These are phyloP conservation scores for Rhingia campestris DNA, from an alignment of 2,888 invertebrate species.

Conservation along the genomic window DNA sequence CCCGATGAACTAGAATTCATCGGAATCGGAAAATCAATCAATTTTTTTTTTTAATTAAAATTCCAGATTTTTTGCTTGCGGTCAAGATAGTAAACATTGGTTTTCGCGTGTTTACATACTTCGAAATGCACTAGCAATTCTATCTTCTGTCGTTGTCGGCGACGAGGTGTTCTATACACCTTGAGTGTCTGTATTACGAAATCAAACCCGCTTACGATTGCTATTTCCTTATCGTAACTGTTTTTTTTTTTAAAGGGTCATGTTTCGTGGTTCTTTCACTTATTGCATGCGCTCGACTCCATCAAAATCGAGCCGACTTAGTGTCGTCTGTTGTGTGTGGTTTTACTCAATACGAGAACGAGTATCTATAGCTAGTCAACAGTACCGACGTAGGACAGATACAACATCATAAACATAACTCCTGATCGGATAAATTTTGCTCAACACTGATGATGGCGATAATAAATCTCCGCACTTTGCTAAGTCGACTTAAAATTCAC, in stretches of 20 bases:
- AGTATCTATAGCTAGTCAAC: neutral
- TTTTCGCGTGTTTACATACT: constrained; percentile 8
- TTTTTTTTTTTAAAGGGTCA: constrained; percentile 50
- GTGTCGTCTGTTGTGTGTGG: constrained; percentile 53
- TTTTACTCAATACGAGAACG: constrained; percentile 7
- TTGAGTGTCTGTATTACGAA: constrained; percentile 30
- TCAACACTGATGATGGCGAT: constrained; percentile 34
- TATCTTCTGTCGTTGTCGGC: neutral
- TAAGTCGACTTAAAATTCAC: constrained; percentile 46
- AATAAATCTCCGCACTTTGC: constrained; percentile 44
- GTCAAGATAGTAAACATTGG: constrained; percentile 26
- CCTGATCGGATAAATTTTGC: constrained; percentile 41
- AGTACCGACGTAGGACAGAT: neutral
- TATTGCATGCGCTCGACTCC: constrained; percentile 52
- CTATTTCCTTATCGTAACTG: constrained; percentile 55
- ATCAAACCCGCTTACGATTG: constrained; percentile 16
- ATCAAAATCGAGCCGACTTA: constrained; percentile 46
- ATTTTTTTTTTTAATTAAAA: constrained; percentile 34
- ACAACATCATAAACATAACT: constrained; percentile 59
- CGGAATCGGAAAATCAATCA: constrained; percentile 4
- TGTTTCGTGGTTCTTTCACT: constrained; percentile 72
- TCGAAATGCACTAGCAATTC: neutral
- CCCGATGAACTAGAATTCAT: constrained; percentile 34
- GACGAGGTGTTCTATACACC: neutral
- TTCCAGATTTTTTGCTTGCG: constrained; percentile 32